These are phyloP conservation scores for Drosophila pseudotakahashii DNA, from an alignment of 2,888 invertebrate species.

Conservation along the genomic window DNA sequence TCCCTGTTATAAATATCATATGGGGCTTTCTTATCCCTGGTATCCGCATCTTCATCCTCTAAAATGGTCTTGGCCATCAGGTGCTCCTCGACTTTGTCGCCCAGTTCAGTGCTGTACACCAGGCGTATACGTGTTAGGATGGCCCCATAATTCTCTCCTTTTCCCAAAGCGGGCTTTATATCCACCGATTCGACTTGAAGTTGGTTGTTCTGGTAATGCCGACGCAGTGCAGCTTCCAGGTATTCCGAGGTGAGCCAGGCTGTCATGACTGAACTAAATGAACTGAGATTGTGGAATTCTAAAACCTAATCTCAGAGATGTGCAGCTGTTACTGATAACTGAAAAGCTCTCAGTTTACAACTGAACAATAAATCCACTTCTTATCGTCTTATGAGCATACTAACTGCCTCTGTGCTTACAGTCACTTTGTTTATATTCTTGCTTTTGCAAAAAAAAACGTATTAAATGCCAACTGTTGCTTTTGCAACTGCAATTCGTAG, in stretches of 20 bases:
- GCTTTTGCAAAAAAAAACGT: neutral
- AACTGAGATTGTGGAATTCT: neutral
- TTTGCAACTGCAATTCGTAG: neutral
- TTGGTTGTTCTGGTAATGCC: conserved; percentile 53
- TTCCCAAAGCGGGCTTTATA: conserved; percentile 62
- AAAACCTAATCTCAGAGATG: neutral
- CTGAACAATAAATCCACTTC: neutral
- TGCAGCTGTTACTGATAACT: conserved; percentile 5
- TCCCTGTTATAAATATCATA: conserved; percentile 40
- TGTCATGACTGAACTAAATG: conserved; percentile 27
- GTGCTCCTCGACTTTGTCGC: conserved; percentile 25
- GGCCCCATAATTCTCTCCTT: conserved; percentile 80
- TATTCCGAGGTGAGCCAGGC: conserved; percentile 70
- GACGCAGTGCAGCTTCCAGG: conserved; percentile 56
- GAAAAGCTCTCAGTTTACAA: neutral
- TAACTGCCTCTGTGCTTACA: neutral
- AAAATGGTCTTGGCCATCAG: conserved; percentile 75
- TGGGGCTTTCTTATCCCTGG: conserved; percentile 53
- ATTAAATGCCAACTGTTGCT: neutral
- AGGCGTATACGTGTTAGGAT: conserved; percentile 65
- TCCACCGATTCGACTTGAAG: conserved; percentile 52
- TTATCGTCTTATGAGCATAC: neutral
- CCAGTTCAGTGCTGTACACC: conserved; percentile 42
- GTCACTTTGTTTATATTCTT: neutral
- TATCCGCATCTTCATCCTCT: conserved; percentile 68